These are phyloP conservation scores for Gracilinanus agilis DNA, from an alignment of 2,113 vertebrate genomes.

Conservation along the genomic window DNA sequence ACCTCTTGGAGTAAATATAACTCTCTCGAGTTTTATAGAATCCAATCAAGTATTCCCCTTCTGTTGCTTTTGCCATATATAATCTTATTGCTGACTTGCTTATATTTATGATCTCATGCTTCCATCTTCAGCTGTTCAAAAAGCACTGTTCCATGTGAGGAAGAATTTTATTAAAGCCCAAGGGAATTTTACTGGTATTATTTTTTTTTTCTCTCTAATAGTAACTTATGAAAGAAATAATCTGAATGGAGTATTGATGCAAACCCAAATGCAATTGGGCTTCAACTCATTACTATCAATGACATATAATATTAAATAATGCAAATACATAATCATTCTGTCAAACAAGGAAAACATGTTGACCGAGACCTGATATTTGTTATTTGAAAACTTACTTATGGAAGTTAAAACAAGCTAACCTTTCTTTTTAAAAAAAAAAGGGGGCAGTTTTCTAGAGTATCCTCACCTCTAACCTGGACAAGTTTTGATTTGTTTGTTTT, in stretches of 20 bases:
- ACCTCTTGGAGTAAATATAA: not conserved
- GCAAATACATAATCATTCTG: not conserved
- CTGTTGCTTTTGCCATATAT: not conserved
- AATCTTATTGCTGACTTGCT: not conserved
- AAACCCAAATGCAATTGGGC: slow-evolving; percentile 9
- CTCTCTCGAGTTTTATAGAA: not conserved
- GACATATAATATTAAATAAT: not conserved
- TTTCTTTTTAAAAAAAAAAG: not conserved
- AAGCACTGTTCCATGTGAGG: not conserved
- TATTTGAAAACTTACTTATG: not conserved
- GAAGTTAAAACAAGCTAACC: not conserved
- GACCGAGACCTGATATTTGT: not conserved
- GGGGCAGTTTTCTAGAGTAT: not conserved
- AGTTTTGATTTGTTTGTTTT: not conserved
- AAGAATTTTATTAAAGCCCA: slow-evolving; percentile 19
- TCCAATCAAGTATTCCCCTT: not conserved
- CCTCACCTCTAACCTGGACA: not conserved
- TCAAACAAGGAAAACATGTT: not conserved
- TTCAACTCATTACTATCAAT: not conserved
- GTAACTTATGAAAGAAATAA: slow-evolving; percentile 25
- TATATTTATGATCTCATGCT: not conserved
- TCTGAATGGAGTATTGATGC: not conserved
- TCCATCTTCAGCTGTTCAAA: not conserved
- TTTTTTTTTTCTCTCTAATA: not conserved
- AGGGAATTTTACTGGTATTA: not conserved